Evolutionary conservation across 2,797 vertebrate genomes (phyloP).

Genomic region (Taenioides sp.): DNA sequence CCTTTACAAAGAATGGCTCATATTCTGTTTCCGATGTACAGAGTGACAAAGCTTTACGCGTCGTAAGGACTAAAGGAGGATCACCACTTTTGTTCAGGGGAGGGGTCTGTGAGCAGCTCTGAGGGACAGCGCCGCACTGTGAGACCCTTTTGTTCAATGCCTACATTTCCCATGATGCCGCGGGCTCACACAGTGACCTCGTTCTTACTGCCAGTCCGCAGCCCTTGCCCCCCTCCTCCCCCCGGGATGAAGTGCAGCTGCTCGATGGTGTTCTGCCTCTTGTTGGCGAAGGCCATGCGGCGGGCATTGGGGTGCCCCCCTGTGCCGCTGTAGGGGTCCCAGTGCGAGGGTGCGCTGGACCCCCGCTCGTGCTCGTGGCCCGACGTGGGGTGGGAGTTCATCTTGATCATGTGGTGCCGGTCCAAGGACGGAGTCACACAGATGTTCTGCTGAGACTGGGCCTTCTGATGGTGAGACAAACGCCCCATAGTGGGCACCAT

Average conservation of each 20-base stretch:
- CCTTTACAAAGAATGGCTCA: slow-evolving; percentile 65
- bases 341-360: slow-evolving; percentile 46
- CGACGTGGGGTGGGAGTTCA: slow-evolving; percentile 85
- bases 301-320: slow-evolving; percentile 69
- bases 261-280: slow-evolving; percentile 90
- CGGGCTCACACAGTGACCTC: slow-evolving; percentile 87
- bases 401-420: slow-evolving; percentile 88
- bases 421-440: slow-evolving; percentile 82
- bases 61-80: slow-evolving; percentile 34
- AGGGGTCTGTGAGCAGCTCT: slow-evolving; percentile 10
- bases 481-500: slow-evolving; percentile 75
- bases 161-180: slow-evolving; percentile 6
- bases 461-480: slow-evolving; percentile 81
- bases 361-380: slow-evolving; percentile 78
- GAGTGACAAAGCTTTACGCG: slow-evolving; percentile 47
- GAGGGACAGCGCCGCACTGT: slow-evolving; percentile 6
- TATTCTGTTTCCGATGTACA: slow-evolving; percentile 56
- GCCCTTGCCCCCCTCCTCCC: slow-evolving; percentile 78
- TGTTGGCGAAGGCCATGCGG: slow-evolving; percentile 84
- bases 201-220: slow-evolving; percentile 90
- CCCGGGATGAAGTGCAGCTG: slow-evolving; percentile 91
- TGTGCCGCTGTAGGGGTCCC: slow-evolving; percentile 55
- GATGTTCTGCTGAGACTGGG: slow-evolving; percentile 86
- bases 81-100: slow-evolving; percentile 22
- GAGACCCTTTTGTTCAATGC: slow-evolving; percentile 23